A percentile compares a stretch with the other conserved stretches of the same genome.
phyloP scores from a whole-genome alignment of 1,140 invertebrate species.

The Trichonephila clavipes region DNA sequence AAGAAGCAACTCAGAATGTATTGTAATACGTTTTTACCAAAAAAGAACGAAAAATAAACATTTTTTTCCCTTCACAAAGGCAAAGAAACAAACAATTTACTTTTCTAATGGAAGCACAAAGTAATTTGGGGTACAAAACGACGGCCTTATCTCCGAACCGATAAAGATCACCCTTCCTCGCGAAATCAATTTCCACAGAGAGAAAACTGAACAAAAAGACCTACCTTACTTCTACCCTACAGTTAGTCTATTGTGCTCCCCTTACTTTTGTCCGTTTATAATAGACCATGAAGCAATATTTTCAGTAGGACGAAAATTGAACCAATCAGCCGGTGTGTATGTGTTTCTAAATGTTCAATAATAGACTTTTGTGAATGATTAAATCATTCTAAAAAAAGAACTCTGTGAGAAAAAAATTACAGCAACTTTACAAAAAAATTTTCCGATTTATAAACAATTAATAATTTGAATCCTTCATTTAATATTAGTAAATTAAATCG shows the following conservation, averaged over 20 bases:
- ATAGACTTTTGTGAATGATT: no score
- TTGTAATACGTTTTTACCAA: neutral
- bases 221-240: no score
- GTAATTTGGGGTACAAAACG: neutral
- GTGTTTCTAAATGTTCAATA: neutral
- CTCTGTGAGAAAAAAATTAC: no score
- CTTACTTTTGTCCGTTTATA: neutral
- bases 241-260: neutral
- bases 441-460: no score
- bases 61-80: neutral
- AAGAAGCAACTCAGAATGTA: neutral
- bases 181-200: conserved; percentile 47
- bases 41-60: neutral
- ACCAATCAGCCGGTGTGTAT: neutral
- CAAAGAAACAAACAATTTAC: neutral
- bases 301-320: no score
- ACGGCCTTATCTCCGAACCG: neutral
- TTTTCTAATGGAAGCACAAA: neutral
- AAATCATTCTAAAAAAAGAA: no score
- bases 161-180: conserved; percentile 46
- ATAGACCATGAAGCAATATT: no score
- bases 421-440: no score
- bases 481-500: no score
- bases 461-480: no score
- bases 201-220: neutral